Percentiles rank a stretch among this genome's conserved stretches.
Evolutionary conservation across 1,140 invertebrate species (phyloP).

Genomic region (Drosophila rhopaloa): DNA sequence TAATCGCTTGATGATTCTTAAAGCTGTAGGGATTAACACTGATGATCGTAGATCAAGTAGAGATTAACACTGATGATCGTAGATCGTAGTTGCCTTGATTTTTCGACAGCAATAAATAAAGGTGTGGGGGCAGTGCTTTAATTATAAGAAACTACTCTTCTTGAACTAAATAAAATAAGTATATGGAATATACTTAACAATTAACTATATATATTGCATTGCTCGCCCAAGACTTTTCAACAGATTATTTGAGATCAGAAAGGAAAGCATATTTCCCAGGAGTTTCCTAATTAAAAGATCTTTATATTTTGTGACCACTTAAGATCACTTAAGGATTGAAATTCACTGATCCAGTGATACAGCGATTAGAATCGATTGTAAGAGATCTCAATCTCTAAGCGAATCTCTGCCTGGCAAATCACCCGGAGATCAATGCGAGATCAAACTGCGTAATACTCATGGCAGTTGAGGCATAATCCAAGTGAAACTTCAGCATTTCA

Average conservation of each 20-base stretch:
- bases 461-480: conserved; percentile 7
- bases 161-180: too few relatives aligned
- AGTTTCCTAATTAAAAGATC: neutral
- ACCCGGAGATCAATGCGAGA: conserved; percentile 4
- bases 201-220: too few relatives aligned
- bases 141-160: too few relatives aligned
- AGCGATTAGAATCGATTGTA: neutral
- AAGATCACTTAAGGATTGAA: neutral
- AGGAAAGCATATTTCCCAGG: too few relatives aligned
- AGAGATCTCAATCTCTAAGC: neutral
- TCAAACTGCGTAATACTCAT: conserved; percentile 5
- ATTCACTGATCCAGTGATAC: too few relatives aligned
- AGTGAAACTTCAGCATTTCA: conserved; percentile 75
- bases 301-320: neutral
- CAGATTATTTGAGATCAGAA: too few relatives aligned
- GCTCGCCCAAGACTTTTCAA: too few relatives aligned
- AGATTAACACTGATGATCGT: too few relatives aligned
- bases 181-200: too few relatives aligned
- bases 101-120: too few relatives aligned
- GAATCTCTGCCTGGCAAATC: conserved; percentile 4
- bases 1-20: neutral
- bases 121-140: too few relatives aligned
- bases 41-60: neutral
- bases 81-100: too few relatives aligned
- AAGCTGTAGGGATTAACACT: neutral